A percentile compares a stretch with the other conserved stretches of the same genome.
phyloP scores from a whole-genome alignment of 2,888 invertebrate species.

The Cephalotes varians region DNA sequence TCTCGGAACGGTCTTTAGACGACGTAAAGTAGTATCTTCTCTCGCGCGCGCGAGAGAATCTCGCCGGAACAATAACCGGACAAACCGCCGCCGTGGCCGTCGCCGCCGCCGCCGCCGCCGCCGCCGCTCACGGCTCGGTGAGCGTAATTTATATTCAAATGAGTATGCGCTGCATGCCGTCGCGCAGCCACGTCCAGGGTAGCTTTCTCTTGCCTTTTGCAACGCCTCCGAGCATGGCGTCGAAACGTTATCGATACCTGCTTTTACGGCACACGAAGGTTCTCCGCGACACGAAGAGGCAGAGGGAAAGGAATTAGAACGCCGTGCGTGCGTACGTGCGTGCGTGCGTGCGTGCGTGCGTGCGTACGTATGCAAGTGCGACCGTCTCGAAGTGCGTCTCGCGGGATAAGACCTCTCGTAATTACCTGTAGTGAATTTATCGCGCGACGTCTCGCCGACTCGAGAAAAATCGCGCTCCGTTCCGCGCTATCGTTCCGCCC shows the following conservation, averaged over 20 bases:
- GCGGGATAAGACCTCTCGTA: conserved; percentile 38
- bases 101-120: conserved; percentile 34
- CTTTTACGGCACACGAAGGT: conserved; percentile 41
- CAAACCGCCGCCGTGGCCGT: conserved; percentile 51
- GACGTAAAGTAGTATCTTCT: conserved; percentile 53
- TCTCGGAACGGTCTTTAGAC: conserved; percentile 55
- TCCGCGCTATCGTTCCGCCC: neutral
- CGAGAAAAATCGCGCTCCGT: neutral
- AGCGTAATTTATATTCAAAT: conserved; percentile 81
- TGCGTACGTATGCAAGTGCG: neutral
- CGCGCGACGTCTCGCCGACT: conserved; percentile 9
- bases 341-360: neutral
- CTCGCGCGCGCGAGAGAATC: conserved; percentile 42
- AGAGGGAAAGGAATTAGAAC: conserved; percentile 27
- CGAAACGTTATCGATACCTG: conserved; percentile 49
- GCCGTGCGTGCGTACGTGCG: neutral
- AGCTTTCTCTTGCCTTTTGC: conserved; percentile 52
- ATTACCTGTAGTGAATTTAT: conserved; percentile 34
- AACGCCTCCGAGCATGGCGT: conserved; percentile 56
- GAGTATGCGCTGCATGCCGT: conserved; percentile 70
- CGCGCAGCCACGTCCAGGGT: conserved; percentile 70
- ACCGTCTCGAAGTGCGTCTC: conserved; percentile 12
- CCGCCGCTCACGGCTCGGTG: conserved; percentile 76
- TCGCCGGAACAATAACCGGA: conserved; percentile 76
- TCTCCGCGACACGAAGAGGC: neutral